phyloP scores from a whole-genome alignment of 2,113 vertebrate genomes.

The Scortum barcoo region DNA sequence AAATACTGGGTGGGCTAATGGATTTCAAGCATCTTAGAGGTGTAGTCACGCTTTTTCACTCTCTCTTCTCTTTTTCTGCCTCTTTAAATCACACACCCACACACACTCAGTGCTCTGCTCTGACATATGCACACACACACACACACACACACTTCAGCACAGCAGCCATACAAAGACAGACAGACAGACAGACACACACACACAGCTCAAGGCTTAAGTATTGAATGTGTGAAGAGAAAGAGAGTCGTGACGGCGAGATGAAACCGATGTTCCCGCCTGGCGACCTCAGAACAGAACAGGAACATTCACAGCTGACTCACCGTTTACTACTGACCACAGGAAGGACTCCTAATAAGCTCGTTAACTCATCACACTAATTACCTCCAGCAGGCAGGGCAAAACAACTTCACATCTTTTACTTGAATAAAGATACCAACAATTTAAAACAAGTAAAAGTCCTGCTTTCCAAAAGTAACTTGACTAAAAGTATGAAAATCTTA shows the following conservation, averaged over 20 bases:
- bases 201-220: conserved; percentile 48
- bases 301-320: conserved; percentile 3
- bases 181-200: background rate
- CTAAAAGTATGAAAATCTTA: too few species aligned
- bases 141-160: conserved; percentile 21
- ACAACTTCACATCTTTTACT: background rate
- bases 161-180: conserved; percentile 29
- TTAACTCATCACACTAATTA: background rate
- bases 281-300: background rate
- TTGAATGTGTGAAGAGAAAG: conserved; percentile 10
- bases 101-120: conserved; percentile 28
- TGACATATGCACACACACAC: background rate
- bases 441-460: too few species aligned
- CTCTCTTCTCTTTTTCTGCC: background rate
- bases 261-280: conserved; percentile 25
- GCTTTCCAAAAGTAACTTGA: too few species aligned
- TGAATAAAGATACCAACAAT: background rate
- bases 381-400: too few species aligned
- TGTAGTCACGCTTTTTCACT: conserved; percentile 4
- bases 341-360: too few species aligned
- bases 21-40: background rate
- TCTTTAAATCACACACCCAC: conserved; percentile 42
- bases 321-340: background rate
- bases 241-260: conserved; percentile 70
- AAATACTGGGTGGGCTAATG: background rate